These are phyloP conservation scores for Dufourea novaeangliae DNA, from an alignment of 1,140 invertebrate species.

Conservation along the genomic window DNA sequence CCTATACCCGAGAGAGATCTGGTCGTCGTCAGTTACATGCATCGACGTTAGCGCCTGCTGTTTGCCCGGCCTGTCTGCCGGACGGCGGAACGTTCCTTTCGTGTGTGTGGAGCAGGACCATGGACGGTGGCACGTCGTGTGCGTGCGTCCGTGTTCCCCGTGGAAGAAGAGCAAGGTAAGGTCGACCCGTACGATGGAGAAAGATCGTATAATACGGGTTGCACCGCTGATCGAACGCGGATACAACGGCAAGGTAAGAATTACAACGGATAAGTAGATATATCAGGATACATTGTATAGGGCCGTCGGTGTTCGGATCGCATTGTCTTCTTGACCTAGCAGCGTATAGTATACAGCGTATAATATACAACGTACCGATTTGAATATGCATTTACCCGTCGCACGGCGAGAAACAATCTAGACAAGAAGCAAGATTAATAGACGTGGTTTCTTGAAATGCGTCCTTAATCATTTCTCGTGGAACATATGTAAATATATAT, in stretches of 20 bases:
- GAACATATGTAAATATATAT: no score
- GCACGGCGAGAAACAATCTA: no score
- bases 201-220: constrained; percentile 18
- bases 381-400: no score
- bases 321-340: not conserved
- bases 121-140: not conserved
- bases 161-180: constrained; percentile 16
- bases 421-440: not conserved
- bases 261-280: constrained; percentile 19
- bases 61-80: not conserved
- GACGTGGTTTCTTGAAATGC: no score
- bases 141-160: constrained; percentile 8
- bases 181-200: not conserved
- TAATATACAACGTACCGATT: not conserved
- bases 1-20: constrained; percentile 36
- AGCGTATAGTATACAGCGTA: not conserved
- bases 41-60: constrained; percentile 39
- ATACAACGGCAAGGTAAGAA: constrained; percentile 35
- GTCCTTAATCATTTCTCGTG: no score
- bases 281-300: not conserved
- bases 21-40: constrained; percentile 23
- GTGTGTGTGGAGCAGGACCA: not conserved
- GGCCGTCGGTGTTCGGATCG: no score
- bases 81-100: not conserved
- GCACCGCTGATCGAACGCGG: constrained; percentile 1